Evolutionary conservation across 1,140 invertebrate genomes (phyloP), one percentile per base, ranked within the genome.

Genomic region (Saccostrea glomerata): DNA sequence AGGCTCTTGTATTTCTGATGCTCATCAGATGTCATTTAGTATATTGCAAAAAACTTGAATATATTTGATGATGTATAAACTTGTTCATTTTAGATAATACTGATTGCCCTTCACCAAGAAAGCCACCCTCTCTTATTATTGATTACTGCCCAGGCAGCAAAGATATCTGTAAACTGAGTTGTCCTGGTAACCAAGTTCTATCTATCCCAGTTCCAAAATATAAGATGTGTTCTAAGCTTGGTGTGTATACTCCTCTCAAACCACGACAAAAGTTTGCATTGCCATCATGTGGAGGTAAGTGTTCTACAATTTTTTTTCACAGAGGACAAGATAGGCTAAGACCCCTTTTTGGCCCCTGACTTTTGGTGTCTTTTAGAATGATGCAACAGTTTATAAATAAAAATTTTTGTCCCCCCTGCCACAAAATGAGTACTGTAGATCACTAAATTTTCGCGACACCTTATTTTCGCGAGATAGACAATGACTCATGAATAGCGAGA

Each of bases 281-380:
- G 23, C 87, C 87, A 6, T 40, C 84, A 0, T 88, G 87, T 86
- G 87, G 87, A 88, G 84, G 87, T 88, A 82, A 66, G 82, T 87
- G 9, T 47, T 47, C 47, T 47, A 6, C 40, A 47, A 47, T 47
- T 47, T 47, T 47, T 47, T 36, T 47, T 47, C 47, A 47, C 5
- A 47, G 6, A 47, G 30, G 30, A 36, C 30, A 36, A 36, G 30
- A 36, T 36, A 36, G 30, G 30, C 30, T 36, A 36, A 36, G 30
- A 36, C 30, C 2, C 2, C 2, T 36, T 36, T 36, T 36, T 36
- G 30, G 30, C 30, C 30, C 30, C 30, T 36, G 30, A 36, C 2
- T 36, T 36, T 36, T 36, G 30, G 30, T 2, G 2, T 36, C 30
- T 36, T 36, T 36, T 36, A 36, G 30, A 36, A 0, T 36, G 30